phyloP scores from a whole-genome alignment of 2,797 vertebrate genomes.

The Bovichtus variegatus region DNA sequence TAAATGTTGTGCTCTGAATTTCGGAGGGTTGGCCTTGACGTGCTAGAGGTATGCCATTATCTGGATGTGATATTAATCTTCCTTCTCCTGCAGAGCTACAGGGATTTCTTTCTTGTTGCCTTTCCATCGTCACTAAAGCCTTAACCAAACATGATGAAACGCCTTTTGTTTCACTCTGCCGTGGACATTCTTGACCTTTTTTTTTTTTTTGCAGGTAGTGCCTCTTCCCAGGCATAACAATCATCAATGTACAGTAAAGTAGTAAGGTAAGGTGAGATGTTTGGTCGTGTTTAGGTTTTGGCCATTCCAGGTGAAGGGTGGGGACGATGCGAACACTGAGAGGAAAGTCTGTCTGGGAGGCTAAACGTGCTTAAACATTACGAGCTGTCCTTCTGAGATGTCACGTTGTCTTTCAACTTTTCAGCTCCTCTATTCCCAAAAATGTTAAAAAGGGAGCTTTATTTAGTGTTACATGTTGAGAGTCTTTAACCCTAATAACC shows the following conservation, averaged over 20 bases:
- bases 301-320: neutral
- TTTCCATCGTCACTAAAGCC: conserved; percentile 5
- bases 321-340: neutral
- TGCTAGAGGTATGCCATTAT: neutral
- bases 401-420: conserved; percentile 4
- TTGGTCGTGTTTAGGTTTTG: neutral
- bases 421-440: neutral
- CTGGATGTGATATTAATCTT: neutral
- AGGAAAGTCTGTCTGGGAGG: conserved; percentile 9
- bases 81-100: neutral
- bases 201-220: neutral
- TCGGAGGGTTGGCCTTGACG: conserved; percentile 23
- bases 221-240: neutral
- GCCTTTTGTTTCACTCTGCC: too few species aligned
- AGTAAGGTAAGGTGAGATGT: neutral
- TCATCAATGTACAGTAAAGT: neutral
- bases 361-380: conserved; percentile 15
- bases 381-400: neutral
- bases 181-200: conserved; percentile 13
- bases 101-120: neutral
- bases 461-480: neutral
- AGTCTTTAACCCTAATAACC: neutral
- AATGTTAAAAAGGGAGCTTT: neutral
- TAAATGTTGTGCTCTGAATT: neutral
- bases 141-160: conserved; percentile 1